These are phyloP conservation scores for Hyposmocoma kahamanoa DNA, from an alignment of 1,140 invertebrate genomes.

Conservation along the genomic window DNA sequence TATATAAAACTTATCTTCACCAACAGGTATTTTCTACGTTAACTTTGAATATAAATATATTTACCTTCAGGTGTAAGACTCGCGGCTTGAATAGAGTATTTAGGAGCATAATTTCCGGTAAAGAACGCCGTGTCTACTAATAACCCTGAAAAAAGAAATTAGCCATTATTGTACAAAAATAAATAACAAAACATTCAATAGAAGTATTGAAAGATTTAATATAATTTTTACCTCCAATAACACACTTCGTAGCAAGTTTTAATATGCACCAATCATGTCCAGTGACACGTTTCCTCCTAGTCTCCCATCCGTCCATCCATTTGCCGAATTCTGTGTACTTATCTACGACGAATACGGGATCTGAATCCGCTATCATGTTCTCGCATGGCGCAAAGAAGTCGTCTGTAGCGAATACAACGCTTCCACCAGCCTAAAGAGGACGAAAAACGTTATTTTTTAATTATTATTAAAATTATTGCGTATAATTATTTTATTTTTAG, in stretches of 20 bases:
- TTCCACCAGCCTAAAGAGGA: conserved; percentile 72
- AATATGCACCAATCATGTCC: conserved; percentile 82
- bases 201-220: too few species aligned
- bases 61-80: conserved; percentile 69
- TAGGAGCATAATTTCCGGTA: conserved; percentile 79
- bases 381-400: conserved; percentile 82
- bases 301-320: conserved; percentile 85
- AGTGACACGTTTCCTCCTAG: conserved; percentile 75
- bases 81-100: conserved; percentile 79
- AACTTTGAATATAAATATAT: not conserved
- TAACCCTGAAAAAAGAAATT: conserved; percentile 51
- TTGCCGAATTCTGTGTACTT: conserved; percentile 79
- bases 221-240: conserved; percentile 67
- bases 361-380: conserved; percentile 75
- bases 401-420: conserved; percentile 79
- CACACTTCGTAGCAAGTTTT: conserved; percentile 74
- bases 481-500: too few species aligned
- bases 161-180: too few species aligned
- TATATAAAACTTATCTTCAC: not conserved
- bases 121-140: conserved; percentile 80
- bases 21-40: too few species aligned
- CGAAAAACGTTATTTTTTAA: not conserved
- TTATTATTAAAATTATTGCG: too few species aligned
- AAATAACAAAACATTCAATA: too few species aligned
- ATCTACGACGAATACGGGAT: conserved; percentile 75